These are phyloP conservation scores for Sitta europaea DNA, from an alignment of 2,113 vertebrate species.

Conservation along the genomic window DNA sequence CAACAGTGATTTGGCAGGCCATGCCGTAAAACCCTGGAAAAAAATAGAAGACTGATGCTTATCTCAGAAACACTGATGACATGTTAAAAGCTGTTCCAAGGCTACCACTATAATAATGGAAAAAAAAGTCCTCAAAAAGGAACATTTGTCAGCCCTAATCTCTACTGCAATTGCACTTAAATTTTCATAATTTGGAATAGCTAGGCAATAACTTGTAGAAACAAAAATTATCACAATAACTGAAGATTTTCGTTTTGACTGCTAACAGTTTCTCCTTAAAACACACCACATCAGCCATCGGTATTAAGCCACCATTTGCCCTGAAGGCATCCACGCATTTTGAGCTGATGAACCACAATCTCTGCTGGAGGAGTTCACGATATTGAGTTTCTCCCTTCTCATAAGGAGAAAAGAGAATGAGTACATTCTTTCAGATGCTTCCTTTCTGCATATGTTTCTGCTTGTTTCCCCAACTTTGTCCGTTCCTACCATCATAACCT, in stretches of 20 bases:
- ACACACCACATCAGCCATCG: neutral
- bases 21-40: neutral
- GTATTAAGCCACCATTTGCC: neutral
- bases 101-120: neutral
- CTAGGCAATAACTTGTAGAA: neutral
- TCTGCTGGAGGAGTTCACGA: neutral
- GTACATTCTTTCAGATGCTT: neutral
- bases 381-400: neutral
- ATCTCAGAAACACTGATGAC: constrained; percentile 31
- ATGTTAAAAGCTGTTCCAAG: constrained; percentile 2
- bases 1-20: constrained; percentile 1
- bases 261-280: neutral
- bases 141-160: neutral
- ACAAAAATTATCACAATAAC: neutral
- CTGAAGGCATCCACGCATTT: neutral
- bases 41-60: neutral
- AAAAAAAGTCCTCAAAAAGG: neutral
- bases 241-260: neutral
- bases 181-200: neutral
- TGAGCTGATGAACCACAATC: fast-evolving
- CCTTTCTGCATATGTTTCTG: neutral
- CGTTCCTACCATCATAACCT: neutral
- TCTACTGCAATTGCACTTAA: neutral
- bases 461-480: neutral
- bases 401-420: neutral